Base-by-base conservation (phyloP, 2,113 vertebrate species). In the Lophura nycthemera region DNA sequence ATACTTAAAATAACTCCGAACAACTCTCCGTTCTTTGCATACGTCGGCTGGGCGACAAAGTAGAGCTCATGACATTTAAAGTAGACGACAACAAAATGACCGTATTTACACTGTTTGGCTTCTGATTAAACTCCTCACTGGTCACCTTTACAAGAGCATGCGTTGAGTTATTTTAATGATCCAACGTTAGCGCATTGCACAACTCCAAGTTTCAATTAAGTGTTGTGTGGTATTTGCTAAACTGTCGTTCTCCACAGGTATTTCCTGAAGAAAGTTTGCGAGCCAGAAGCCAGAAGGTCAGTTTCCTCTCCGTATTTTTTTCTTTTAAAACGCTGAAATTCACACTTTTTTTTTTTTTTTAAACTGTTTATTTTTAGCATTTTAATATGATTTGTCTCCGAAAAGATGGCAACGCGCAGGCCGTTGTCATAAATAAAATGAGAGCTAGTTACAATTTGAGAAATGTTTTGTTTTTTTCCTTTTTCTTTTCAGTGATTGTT, bases 1-100 rank as follows among this genome's bases (percentile, higher is more conserved):
- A 96, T 97, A 97, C 97, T 98, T 98, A 98, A 98, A 98, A 98
- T 98, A 98, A 97, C 96, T 97, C 95, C 95, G 56, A 97, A 97
- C 96, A 73, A 88, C 84, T 97, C 93, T 97, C 76, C 45, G 89
- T 96, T 96, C 94, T 96, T 97, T 95, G 95, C 96, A 96, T 97
- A 89, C 45, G 80, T 42, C 91, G 47, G 65, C 83, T 81, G 85
- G 72, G 83, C 50, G 54, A 95, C 90, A 63, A 96, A 92, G 91
- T 93, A 96, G 97, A 97, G 79, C 90, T 97, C 84, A 67, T 91
- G 84, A 96, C 93, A 94, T 75, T 95, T 83, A 89, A 88, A 92
- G 86, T 89, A 95, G 92, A 96, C 95, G 87, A 94, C 93, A 93
- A 95, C 95, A 96, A 93, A 95, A 94, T 86, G 10, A 84, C 64